A percentile compares a stretch with the other conserved stretches of the same genome.
These are phyloP conservation scores for Gopherus evgoodei DNA, from an alignment of 2,113 vertebrate genomes.

Conservation along the genomic window DNA sequence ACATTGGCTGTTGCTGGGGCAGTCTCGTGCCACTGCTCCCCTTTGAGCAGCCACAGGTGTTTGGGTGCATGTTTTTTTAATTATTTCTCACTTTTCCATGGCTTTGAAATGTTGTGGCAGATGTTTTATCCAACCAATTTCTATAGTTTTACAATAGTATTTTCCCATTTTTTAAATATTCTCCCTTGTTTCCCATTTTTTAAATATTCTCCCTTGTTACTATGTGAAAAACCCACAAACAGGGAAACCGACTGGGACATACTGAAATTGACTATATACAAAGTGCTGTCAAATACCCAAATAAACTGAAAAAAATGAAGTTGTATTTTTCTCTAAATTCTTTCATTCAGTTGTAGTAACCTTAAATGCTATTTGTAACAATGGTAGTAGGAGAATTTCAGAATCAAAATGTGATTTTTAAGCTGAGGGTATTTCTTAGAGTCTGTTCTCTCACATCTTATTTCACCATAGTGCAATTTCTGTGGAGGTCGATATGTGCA, in stretches of 20 bases:
- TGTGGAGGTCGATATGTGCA: not conserved
- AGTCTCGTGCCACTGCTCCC: too few species aligned
- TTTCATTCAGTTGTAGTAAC: not conserved
- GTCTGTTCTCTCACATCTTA: not conserved
- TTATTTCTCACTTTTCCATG: not conserved
- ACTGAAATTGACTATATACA: not conserved
- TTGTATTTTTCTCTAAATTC: not conserved
- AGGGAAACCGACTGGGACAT: not conserved
- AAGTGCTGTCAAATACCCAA: not conserved
- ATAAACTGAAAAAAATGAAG: not conserved
- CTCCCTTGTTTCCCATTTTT: not conserved
- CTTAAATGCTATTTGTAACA: not conserved
- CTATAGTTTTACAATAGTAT: not conserved
- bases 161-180: not conserved
- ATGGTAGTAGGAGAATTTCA: not conserved
- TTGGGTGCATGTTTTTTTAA: not conserved
- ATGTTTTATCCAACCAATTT: not conserved
- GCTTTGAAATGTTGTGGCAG: not conserved
- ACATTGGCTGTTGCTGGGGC: too few species aligned
- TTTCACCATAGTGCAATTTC: not conserved
- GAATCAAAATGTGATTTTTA: not conserved
- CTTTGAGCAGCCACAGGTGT: too few species aligned
- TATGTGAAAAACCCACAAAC: not conserved
- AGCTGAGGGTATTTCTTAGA: not conserved
- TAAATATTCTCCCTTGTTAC: not conserved